Base-by-base conservation (phyloP, 2,113 vertebrate genomes). In the Oreochromis aureus region DNA sequence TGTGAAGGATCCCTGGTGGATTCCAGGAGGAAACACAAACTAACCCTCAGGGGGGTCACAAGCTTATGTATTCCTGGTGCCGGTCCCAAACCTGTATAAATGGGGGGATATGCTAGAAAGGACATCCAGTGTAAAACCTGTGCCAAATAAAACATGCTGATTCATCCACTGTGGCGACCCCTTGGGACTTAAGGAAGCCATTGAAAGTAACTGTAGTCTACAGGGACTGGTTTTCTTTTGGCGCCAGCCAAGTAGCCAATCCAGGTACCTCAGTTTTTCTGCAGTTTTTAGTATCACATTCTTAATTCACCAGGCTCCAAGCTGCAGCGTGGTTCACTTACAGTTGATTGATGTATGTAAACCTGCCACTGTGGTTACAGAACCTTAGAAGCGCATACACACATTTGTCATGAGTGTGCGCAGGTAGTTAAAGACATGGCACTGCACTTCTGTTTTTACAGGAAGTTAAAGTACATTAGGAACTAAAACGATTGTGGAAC, bases 11-110 rank as follows among this genome's bases (percentile, higher is more conserved):
- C 36, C 11, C 63, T 13, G 63, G 10, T 69, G 10, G 34, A 69
- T 69, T 13, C 34, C 34, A 69, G 63, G 63, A 41, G 63, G 63
- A 69, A 41, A 69, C 63, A 41, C 36, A 69, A 39, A 69, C 19
- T 22, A 39, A 41, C 19, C 63, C 63, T 69, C 63, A 39, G 3
- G 63, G 19, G 63, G 63, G 63, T 69, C 63, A 22, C 4, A 39
- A 12, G 34, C 34, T 41, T 41, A 5, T 22, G 63, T 8, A 0
- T 22, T 69, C 0, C 19, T 22, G 36, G 36, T 69, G 63, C 11
- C 0, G 19, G 61, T 69, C 4, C 19, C 36, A 69, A 69, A 36
- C 34, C 63, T 69, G 63, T 13, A 41, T 41, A 41, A 69, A 41
- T 69, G 3, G 34, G 19, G 19, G 19, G 34, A 34, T 69, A 19